These are phyloP conservation scores for Motacilla tschutschensis DNA, from an alignment of 2,113 vertebrate species.

Conservation along the genomic window DNA sequence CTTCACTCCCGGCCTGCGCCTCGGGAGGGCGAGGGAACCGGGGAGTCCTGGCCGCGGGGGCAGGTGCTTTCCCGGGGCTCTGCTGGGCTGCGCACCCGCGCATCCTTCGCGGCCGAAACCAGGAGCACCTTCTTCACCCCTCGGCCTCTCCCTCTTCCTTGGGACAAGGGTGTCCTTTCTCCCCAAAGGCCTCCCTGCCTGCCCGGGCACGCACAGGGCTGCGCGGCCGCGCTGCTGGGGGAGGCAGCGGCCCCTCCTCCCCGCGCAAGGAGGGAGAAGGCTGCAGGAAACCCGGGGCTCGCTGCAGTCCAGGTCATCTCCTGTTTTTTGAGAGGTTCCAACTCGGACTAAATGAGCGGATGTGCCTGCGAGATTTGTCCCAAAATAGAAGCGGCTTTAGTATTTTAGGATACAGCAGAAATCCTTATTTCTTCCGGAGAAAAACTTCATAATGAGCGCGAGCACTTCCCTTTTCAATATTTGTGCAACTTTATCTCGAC, in stretches of 20 bases:
- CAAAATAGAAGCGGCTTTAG: slow-evolving; percentile 91
- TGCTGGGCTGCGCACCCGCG: not conserved
- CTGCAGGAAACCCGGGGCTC: slow-evolving; percentile 77
- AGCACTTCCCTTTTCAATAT: slow-evolving; percentile 97
- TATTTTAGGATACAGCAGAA: slow-evolving; percentile 98
- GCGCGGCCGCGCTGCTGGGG: not conserved
- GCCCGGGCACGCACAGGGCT: not conserved
- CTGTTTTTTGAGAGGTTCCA: slow-evolving; percentile 92
- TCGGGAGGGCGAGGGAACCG: not conserved
- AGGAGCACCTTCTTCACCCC: not conserved
- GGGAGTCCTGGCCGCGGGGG: not conserved
- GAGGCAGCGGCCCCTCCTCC: slow-evolving; percentile 7
- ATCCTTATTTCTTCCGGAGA: slow-evolving; percentile 99
- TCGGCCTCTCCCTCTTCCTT: no score
- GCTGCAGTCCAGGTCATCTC: slow-evolving; percentile 83
- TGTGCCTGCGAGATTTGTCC: slow-evolving; percentile 90
- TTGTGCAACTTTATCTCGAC: slow-evolving; percentile 98
- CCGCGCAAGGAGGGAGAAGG: slow-evolving; percentile 23
- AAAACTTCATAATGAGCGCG: slow-evolving; percentile 92
- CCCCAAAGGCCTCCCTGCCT: not conserved
- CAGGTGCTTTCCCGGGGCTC: not conserved
- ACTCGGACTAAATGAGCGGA: slow-evolving; percentile 95
- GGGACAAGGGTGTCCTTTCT: not conserved
- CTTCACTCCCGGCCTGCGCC: not conserved
- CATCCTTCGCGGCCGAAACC: not conserved